Percentiles rank a stretch among this genome's conserved stretches.
Evolutionary conservation across 2,888 invertebrate genomes (phyloP).

Genomic region (Antitype chi): DNA sequence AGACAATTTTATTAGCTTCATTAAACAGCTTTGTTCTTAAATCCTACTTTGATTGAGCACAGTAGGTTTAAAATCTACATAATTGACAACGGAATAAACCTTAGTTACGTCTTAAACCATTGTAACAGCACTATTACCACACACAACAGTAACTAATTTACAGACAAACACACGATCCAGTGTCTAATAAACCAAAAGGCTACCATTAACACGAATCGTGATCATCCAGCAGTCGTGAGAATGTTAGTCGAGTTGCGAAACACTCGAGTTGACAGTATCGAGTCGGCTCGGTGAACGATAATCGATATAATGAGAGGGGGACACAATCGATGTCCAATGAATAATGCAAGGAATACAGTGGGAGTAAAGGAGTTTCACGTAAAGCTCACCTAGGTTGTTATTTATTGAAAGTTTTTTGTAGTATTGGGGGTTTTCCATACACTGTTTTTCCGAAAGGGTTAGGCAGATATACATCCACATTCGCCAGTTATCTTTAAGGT

Average conservation of each 20-base stretch:
- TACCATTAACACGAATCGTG: constrained; percentile 51
- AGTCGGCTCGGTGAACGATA: constrained; percentile 59
- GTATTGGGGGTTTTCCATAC: background rate
- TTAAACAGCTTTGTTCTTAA: background rate
- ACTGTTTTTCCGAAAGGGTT: background rate
- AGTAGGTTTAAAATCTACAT: constrained; percentile 14
- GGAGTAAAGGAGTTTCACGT: constrained; percentile 12
- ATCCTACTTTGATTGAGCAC: background rate
- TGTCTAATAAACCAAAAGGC: constrained; percentile 31
- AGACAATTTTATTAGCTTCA: background rate
- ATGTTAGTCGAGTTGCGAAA: constrained; percentile 53
- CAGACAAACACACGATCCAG: constrained; percentile 40
- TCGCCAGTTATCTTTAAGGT: background rate
- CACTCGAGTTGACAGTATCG: constrained; percentile 57
- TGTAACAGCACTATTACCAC: constrained; percentile 19
- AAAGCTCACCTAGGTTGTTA: constrained; percentile 11
- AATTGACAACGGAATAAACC: constrained; percentile 12
- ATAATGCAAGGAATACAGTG: constrained; percentile 61
- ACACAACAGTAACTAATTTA: constrained; percentile 33
- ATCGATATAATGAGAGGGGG: constrained; percentile 68
- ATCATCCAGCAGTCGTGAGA: constrained; percentile 51
- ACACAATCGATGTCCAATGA: constrained; percentile 66
- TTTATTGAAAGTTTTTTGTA: constrained; percentile 16
- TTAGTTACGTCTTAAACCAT: background rate
- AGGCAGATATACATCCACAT: background rate